Base-by-base conservation (phyloP, 2,888 invertebrate species). In the Spisula solida region DNA sequence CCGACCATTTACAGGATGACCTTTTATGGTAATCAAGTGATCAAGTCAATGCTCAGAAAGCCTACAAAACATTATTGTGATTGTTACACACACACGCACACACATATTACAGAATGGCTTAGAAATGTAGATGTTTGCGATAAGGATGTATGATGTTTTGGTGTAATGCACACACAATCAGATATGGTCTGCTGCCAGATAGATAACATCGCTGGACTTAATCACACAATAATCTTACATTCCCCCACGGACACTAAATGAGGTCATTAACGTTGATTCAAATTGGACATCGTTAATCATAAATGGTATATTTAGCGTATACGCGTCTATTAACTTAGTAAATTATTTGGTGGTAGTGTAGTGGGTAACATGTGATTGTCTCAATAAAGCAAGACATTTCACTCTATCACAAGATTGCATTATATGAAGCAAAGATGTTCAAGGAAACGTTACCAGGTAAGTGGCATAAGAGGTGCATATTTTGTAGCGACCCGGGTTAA, bases 131-230 rank as follows among this genome's bases (percentile, higher is more conserved):
- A 56, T 56, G 56, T 56, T 14, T 56, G 20, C n/a, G 56, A 56
- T 56, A 56, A 56, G 56, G 56, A n/a, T 56, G 56, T 56, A 56
- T 56, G 56, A 56, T 56, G 56, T 56, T 56, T 56, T 56, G 56
- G 56, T 56, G 56, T 56, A 20, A n/a, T 18, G 56, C 56, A n/a
- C 56, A 5, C 56, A 56, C 20, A 56, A 56, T 56, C 56, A 56
- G 56, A 56, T 56, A 56, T 56, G 20, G 56, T 6, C 56, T 56
- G 20, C 20, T 5, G n/a, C 1, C 56, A n/a, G 56, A 56, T 56
- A 56, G 56, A 56, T 18, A 56, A 56, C 56, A 56, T 6, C 56
- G 20, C 18, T 41, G 56, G 56, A 18, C 6, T 56, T 20, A 56
- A 56, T 56, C 56, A 56, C 20, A 5, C 6, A 20, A 6, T 56